Conservation (phyloP, 2,797 vertebrate genomes). For the Poecile montanus region DNA sequence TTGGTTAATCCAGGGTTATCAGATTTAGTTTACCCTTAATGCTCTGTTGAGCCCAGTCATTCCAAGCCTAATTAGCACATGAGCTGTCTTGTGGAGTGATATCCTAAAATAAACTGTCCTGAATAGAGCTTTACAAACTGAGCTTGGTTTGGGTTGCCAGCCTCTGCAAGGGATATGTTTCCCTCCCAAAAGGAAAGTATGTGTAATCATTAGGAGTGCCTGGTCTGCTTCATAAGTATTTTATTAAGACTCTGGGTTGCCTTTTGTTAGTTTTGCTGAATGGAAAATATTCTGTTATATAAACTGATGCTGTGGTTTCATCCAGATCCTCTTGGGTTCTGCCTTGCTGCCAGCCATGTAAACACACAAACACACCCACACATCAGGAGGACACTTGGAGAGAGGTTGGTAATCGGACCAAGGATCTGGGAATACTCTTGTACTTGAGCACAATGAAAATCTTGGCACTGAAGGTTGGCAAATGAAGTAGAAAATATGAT, state of each 20-base stretch:
- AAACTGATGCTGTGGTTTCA: not conserved
- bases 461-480: not conserved
- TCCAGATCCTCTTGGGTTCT: not conserved
- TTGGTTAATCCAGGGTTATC: conserved; percentile 53
- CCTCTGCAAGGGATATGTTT: not conserved
- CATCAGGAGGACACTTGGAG: not conserved
- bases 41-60: conserved; percentile 34
- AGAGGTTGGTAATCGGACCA: not conserved
- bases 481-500: not conserved
- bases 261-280: conserved; percentile 41
- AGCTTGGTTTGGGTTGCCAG: not conserved
- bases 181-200: conserved; percentile 25
- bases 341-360: not conserved
- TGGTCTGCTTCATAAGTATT: conserved; percentile 45
- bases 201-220: conserved; percentile 33
- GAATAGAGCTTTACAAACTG: not conserved
- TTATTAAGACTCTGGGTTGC: conserved; percentile 47
- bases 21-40: conserved; percentile 52
- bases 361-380: not conserved
- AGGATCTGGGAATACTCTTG: not conserved
- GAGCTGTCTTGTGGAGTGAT: conserved; percentile 19
- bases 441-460: not conserved
- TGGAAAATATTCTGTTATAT: conserved; percentile 51
- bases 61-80: conserved; percentile 49
- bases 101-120: conserved; percentile 51